phyloP scores from a whole-genome alignment of 1,140 invertebrate species.

The Sitophilus oryzae region DNA sequence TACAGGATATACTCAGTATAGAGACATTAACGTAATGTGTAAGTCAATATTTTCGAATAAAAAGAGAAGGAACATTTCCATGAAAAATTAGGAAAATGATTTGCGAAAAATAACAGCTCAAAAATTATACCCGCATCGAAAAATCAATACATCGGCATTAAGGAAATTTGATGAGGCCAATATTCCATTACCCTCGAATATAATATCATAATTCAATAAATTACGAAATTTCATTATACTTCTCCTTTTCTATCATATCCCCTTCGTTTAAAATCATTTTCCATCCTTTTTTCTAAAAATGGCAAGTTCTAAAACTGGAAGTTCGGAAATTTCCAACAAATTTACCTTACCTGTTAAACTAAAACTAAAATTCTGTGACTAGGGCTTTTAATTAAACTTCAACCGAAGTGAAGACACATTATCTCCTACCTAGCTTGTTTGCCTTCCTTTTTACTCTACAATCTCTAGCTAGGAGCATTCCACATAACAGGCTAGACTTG shows the following conservation, averaged over 20 bases:
- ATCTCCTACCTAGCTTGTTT: conserved; percentile 1
- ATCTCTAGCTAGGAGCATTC: background rate
- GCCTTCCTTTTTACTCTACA: background rate
- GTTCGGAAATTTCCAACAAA: background rate
- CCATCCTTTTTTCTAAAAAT: background rate
- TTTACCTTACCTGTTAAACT: background rate
- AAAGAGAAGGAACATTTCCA: too few relatives aligned
- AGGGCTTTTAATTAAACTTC: conserved; percentile 9
- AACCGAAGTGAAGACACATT: conserved; percentile 1
- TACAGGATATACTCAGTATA: too few relatives aligned
- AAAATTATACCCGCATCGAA: too few relatives aligned
- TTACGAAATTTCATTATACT: background rate
- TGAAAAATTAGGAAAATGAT: too few relatives aligned
- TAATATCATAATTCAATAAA: background rate
- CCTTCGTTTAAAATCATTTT: background rate
- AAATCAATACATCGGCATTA: background rate
- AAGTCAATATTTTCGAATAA: too few relatives aligned
- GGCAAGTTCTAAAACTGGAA: background rate
- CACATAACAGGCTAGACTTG: too few relatives aligned
- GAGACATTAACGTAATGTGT: too few relatives aligned
- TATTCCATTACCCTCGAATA: background rate
- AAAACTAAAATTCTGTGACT: background rate
- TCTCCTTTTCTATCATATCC: background rate
- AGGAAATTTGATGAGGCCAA: background rate
- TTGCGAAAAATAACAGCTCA: too few relatives aligned